Evolutionary conservation across 2,888 invertebrate genomes (phyloP), one percentile per base, ranked within the genome.

Genomic region (Cynaeus angustus): DNA sequence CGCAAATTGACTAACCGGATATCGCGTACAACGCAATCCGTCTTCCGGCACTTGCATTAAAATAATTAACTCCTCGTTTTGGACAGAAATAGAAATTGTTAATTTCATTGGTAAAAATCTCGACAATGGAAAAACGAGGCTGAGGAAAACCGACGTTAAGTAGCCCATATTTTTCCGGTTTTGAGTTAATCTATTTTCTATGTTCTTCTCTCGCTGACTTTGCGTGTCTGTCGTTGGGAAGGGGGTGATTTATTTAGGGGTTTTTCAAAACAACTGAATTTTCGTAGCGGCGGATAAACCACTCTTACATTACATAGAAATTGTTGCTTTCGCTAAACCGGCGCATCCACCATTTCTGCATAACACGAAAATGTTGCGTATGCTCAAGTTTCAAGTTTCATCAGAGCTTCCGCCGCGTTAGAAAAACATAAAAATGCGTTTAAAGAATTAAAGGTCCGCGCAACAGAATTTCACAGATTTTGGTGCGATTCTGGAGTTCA

Each of bases 1-100:
- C 70, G 67, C 64, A 70, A 70, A 70, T 70, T 67, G 66, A 66
- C 37, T 52, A 58, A 65, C 45, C 58, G 43, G 55, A 56, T 66
- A 56, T 21, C 14, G 66, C 14, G 13, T 33, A 14, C 28, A 56
- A 38, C 30, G 14, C 56, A 38, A 66, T 66, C 48, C 56, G 66
- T 66, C 66, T 66, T 64, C 53, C 41, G 45, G 64, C 16, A 16
- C 41, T 13, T 33, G 38, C 66, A 46, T 66, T 66, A 56, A 66
- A 66, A 66, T 66, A 66, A 66, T 66, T 66, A 43, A 53, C 41
- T 50, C 38, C 8, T 38, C 21, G 1, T 8, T 10, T 26, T 43
- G 10, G 12, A n/a, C 21, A 9, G 13, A 38, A 7, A 12, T 12
- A 12, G 43, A 13, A 6, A 10, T n/a, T 10, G 43, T 13, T 10